Evolutionary conservation across 2,888 invertebrate species (phyloP).

Genomic region (Polietes domitor): DNA sequence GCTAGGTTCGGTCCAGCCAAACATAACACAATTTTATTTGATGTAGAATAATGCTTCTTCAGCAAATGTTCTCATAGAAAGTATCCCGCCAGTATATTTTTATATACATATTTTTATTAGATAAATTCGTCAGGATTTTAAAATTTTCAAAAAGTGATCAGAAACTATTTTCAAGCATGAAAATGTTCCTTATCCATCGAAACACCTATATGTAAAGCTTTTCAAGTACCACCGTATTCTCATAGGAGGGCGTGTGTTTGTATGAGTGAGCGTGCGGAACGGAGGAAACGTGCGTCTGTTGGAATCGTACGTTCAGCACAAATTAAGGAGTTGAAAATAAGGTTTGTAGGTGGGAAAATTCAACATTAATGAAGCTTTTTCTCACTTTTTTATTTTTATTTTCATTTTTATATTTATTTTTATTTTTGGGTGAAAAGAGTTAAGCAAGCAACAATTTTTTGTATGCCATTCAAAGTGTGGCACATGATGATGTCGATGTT

Average conservation of each 20-base stretch:
- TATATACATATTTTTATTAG: too few species aligned
- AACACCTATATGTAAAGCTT: neutral
- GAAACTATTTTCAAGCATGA: too few species aligned
- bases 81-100: too few species aligned
- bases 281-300: slow-evolving; percentile 18
- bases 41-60: too few species aligned
- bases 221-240: neutral
- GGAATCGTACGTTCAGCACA: slow-evolving; percentile 23
- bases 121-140: too few species aligned
- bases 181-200: slow-evolving; percentile 1
- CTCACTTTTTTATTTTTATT: slow-evolving; percentile 27
- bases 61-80: too few species aligned
- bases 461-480: neutral
- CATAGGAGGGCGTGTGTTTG: slow-evolving; percentile 26
- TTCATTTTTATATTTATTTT: slow-evolving; percentile 22
- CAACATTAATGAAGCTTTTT: slow-evolving; percentile 56
- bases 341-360: slow-evolving; percentile 63
- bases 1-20: too few species aligned
- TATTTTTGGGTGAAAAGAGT: slow-evolving; percentile 44
- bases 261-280: slow-evolving; percentile 6
- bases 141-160: too few species aligned
- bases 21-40: too few species aligned
- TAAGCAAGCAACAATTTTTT: slow-evolving; percentile 41
- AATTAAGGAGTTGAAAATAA: slow-evolving; percentile 61
- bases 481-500: neutral